A percentile compares a stretch with the other conserved stretches of the same genome.
These are phyloP conservation scores for Solea senegalensis DNA, from an alignment of 2,113 vertebrate species.

Conservation along the genomic window DNA sequence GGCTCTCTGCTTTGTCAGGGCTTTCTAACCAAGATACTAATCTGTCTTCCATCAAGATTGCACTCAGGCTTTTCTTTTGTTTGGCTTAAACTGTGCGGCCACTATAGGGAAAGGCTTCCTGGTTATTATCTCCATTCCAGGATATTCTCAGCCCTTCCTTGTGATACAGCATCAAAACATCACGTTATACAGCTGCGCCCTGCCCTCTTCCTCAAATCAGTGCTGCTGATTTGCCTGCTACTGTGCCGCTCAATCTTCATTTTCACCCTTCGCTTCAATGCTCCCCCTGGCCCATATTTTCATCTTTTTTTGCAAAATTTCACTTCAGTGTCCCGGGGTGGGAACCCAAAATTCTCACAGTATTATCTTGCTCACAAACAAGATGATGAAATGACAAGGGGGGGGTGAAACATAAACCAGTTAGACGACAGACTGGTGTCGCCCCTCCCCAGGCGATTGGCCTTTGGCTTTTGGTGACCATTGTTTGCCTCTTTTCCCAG, in stretches of 20 bases:
- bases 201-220: slow-evolving; percentile 59
- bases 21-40: slow-evolving; percentile 70
- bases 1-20: slow-evolving; percentile 68
- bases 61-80: slow-evolving; percentile 71
- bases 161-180: slow-evolving; percentile 78
- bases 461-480: slow-evolving; percentile 75
- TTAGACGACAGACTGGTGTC: slow-evolving; percentile 59
- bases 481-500: slow-evolving; percentile 81
- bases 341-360: slow-evolving; percentile 9
- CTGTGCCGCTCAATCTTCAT: slow-evolving; percentile 47
- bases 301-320: slow-evolving; percentile 6
- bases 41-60: slow-evolving; percentile 78
- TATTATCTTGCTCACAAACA: slow-evolving; percentile 26
- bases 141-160: slow-evolving; percentile 74
- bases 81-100: slow-evolving; percentile 51
- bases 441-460: slow-evolving; percentile 60
- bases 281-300: slow-evolving; percentile 11
- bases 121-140: slow-evolving; percentile 73
- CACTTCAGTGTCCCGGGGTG: neutral
- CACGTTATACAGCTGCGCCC: slow-evolving; percentile 55
- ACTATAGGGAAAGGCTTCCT: slow-evolving; percentile 71
- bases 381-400: slow-evolving; percentile 32
- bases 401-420: slow-evolving; percentile 63
- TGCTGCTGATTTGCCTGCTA: slow-evolving; percentile 36
- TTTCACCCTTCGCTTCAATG: slow-evolving; percentile 51